Evolutionary conservation across 2,113 vertebrate species (phyloP).

Genomic region (Sinocyclocheilus maitianheensis): DNA sequence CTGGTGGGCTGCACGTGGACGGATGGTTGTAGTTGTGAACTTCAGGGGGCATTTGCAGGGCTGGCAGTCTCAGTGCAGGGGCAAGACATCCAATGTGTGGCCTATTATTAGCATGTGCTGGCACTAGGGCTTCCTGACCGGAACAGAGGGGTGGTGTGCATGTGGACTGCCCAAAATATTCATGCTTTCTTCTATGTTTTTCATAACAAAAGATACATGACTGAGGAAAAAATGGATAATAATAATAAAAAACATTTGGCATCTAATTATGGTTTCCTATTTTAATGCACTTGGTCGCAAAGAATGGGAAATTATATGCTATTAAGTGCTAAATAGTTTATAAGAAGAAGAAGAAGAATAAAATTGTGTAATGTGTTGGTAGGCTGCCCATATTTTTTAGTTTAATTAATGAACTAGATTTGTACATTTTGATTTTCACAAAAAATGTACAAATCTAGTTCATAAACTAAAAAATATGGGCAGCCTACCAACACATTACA

Average conservation of each 20-base stretch:
- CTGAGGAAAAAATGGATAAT: not conserved
- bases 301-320: not conserved
- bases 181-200: constrained; percentile 28
- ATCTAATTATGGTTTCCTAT: not conserved
- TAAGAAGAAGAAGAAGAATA: not conserved
- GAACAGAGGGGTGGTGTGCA: constrained; percentile 56
- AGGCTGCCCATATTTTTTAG: not conserved
- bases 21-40: constrained; percentile 70
- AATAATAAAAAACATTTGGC: not conserved
- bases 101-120: constrained; percentile 69
- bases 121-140: constrained; percentile 65
- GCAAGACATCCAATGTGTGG: constrained; percentile 56
- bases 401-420: not conserved
- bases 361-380: not conserved
- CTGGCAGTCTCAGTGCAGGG: constrained; percentile 62
- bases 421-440: not conserved
- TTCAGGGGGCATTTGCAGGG: constrained; percentile 67
- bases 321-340: not conserved
- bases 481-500: not conserved
- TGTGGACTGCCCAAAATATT: constrained; percentile 22
- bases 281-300: not conserved
- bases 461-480: not conserved
- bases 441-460: not conserved
- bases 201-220: not conserved
- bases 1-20: constrained; percentile 69